Percentiles rank a stretch among this genome's conserved stretches.
Evolutionary conservation across 2,113 vertebrate species (phyloP).

Genomic region (Ochotona princeps): DNA sequence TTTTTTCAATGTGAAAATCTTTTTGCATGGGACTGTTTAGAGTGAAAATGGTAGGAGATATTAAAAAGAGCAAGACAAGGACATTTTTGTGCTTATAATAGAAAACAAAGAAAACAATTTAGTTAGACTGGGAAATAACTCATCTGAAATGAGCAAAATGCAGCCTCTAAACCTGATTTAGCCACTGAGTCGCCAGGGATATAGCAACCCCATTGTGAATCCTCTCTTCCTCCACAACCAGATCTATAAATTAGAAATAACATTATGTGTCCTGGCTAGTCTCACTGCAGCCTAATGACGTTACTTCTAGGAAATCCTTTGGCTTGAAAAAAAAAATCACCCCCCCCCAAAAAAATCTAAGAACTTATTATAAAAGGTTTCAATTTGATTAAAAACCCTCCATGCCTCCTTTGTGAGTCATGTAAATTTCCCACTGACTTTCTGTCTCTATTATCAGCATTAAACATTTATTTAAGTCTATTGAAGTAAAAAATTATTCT

Average conservation of each 20-base stretch:
- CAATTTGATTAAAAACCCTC: constrained; percentile 53
- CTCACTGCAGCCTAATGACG: constrained; percentile 68
- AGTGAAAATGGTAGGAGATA: constrained; percentile 1
- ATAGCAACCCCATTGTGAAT: constrained; percentile 43
- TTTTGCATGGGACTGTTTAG: background rate
- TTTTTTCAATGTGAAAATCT: background rate
- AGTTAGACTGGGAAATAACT: constrained; percentile 38
- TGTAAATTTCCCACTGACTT: constrained; percentile 58
- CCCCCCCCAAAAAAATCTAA: constrained; percentile 71
- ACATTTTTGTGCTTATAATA: constrained; percentile 29
- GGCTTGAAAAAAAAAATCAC: constrained; percentile 56
- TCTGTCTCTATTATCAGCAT: constrained; percentile 69
- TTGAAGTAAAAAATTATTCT: constrained; percentile 75
- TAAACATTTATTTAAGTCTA: constrained; percentile 76
- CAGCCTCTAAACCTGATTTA: constrained; percentile 15
- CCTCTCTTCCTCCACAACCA: constrained; percentile 1
- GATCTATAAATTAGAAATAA: constrained; percentile 74
- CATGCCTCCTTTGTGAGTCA: constrained; percentile 54
- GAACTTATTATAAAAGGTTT: constrained; percentile 69
- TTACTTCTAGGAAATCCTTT: constrained; percentile 68
- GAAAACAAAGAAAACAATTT: constrained; percentile 52
- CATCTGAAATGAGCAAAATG: constrained; percentile 15
- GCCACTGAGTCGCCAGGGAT: background rate
- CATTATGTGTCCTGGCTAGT: constrained; percentile 67
- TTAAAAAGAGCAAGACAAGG: constrained; percentile 19